Percentiles rank a stretch among this genome's conserved stretches.
These are phyloP conservation scores for Caenorhabditis sp. DNA, from an alignment of 2,888 invertebrate genomes.

Conservation along the genomic window DNA sequence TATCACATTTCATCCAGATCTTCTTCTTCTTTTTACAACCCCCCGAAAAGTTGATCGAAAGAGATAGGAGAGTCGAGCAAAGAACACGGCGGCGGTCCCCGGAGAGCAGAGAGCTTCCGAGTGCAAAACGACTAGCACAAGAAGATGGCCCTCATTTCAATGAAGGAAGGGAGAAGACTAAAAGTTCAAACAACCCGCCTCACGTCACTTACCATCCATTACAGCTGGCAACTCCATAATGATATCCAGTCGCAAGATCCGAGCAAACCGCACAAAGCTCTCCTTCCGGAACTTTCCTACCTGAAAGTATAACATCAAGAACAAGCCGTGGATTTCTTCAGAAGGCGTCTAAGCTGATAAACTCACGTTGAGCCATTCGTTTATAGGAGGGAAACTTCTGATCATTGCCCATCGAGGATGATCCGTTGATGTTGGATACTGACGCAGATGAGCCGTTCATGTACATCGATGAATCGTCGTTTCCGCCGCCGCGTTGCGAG, in stretches of 20 bases:
- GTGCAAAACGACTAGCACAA: slow-evolving; percentile 45
- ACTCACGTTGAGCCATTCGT: slow-evolving; percentile 71
- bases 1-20: slow-evolving; percentile 37
- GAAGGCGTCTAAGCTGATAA: not conserved
- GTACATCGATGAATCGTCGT: slow-evolving; percentile 29
- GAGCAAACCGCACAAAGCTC: slow-evolving; percentile 78
- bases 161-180: slow-evolving; percentile 6
- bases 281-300: slow-evolving; percentile 73
- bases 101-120: slow-evolving; percentile 36
- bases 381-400: slow-evolving; percentile 68
- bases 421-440: slow-evolving; percentile 45
- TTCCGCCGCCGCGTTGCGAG: slow-evolving; percentile 23
- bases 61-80: slow-evolving; percentile 37
- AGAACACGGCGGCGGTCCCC: slow-evolving; percentile 41
- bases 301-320: slow-evolving; percentile 42
- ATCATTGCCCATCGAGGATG: slow-evolving; percentile 51
- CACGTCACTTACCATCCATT: slow-evolving; percentile 74
- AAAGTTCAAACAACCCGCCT: slow-evolving; percentile 30
- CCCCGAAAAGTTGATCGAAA: slow-evolving; percentile 26
- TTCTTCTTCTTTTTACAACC: slow-evolving; percentile 7
- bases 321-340: not conserved
- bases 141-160: not conserved
- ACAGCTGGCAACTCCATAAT: slow-evolving; percentile 77
- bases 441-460: slow-evolving; percentile 54
- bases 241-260: slow-evolving; percentile 77